Evolutionary conservation across 1,140 invertebrate species (phyloP), one percentile per base, ranked within the genome.

Genomic region (Drosophila nikananu): DNA sequence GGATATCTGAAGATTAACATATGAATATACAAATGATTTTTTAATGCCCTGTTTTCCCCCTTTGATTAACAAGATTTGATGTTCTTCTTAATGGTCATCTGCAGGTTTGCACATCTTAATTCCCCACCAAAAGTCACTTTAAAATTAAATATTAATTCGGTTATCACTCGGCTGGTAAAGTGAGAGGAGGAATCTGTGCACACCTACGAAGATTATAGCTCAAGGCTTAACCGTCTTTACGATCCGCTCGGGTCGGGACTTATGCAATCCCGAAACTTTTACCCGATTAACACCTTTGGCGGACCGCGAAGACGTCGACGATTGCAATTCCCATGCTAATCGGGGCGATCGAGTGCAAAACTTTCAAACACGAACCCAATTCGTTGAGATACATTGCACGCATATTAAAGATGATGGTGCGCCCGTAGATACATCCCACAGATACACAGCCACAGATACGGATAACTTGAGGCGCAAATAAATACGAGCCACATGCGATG

Each of bases 291-390:
- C 72, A 75, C 72, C 70, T 74, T 42, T 44, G 10, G 15, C 46
- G 63, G 65, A 67, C 35, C 42, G 21, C 65, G 12, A 67, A 37
- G 65, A 49, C 62, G 39, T 27, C 41, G 27, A 13, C 21, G 70
- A 75, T 74, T 75, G 71, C 72, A 75, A 64, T 75, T 75, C 49
- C 72, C 72, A 75, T 75, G 70, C 72, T 75, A 75, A 75, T 75
- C 70, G 67, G 72, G 37, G 25, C 67, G 19, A 49, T 72, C 49
- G 72, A 75, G 72, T 75, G 70, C 59, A 75, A 75, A 75, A 75
- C 72, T 75, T 75, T 75, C 72, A 75, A 64, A 75, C 58, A 75
- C 72, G 72, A 75, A 64, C 39, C 32, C 3, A 46, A 74, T n/a
- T 55, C 39, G 44, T 3, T 3, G 32, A 51, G 41, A 72, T 23